Base-by-base conservation (phyloP, 2,888 invertebrate species). In the Drosophila kokeensis region DNA sequence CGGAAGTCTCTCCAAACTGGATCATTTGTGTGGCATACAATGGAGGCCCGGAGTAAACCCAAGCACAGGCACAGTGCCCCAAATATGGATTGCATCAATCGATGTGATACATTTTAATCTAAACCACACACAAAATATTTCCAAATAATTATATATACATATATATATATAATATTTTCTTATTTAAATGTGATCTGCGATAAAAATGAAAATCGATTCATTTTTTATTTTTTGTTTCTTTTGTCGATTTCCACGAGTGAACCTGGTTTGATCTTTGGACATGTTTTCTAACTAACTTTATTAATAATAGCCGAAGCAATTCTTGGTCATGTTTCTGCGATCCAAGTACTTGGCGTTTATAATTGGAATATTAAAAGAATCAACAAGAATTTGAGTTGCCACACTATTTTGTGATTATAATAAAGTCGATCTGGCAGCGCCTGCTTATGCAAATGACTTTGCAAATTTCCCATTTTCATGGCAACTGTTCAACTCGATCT, bases 401-500 rank as follows among this genome's bases (percentile, higher is more conserved):
- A 54, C 45, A 30, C 53, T 27, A 38, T 36, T 10, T 4, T n/a
- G 36, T 57, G 38, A 45, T 45, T 57, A 3, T 27, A 18, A 29
- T 32, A 50, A 13, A n/a, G 45, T 34, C 24, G 74, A 72, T 72
- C 79, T 76, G 64, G 72, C 78, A 74, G 21, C 60, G 29, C 61
- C 57, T 32, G 49, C 42, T 68, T 62, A 72, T 69, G 63, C 58
- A 76, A 72, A 72, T 65, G 62, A 70, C 34, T 76, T 68, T 30
- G 69, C 67, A 45, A 63, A 66, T 74, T 61, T 45, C 49, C 50
- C 54, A 32, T 42, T 68, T 60, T 58, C 57, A 36, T 15, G 73
- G 49, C 24, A 64, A 54, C 73, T 65, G 69, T 77, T 76, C 64
- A 74, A 69, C 67, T 63, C 78, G 83, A 83, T 73, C 81, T 76